phyloP scores from a whole-genome alignment of 2,113 vertebrate species.

The Ictalurus punctatus region DNA sequence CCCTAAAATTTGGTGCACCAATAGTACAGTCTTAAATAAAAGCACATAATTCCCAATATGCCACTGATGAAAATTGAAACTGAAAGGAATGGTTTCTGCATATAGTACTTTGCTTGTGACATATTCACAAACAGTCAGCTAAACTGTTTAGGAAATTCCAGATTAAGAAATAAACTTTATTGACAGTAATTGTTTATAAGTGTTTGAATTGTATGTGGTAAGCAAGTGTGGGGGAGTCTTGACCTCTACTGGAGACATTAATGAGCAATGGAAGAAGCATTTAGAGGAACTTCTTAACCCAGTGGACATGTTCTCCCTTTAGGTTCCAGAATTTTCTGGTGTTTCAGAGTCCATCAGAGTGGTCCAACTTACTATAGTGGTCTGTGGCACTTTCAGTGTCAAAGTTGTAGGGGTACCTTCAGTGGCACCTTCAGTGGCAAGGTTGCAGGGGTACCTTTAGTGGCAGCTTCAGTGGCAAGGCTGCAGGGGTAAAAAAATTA shows the following conservation, averaged over 20 bases:
- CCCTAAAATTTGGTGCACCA: not conserved
- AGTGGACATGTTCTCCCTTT: not conserved
- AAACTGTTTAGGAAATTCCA: not conserved
- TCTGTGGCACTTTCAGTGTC: not conserved
- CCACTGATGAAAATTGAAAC: not conserved
- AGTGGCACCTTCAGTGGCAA: not conserved
- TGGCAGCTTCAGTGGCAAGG: too few species aligned
- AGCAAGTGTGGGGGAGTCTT: not conserved
- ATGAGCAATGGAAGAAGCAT: not conserved
- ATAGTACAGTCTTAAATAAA: not conserved
- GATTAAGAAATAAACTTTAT: not conserved
- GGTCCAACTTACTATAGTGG: not conserved
- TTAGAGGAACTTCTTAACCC: not conserved
- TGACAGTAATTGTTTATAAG: not conserved
- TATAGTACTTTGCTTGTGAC: not conserved
- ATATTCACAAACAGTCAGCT: not conserved
- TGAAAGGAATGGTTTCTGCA: not conserved
- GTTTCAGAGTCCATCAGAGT: not conserved
- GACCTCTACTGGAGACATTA: not conserved
- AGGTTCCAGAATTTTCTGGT: not conserved
- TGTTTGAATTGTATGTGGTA: not conserved
- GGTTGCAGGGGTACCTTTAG: not conserved
- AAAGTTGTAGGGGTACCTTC: not conserved
- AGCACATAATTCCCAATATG: not conserved
- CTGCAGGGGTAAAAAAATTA: too few species aligned